A percentile compares a stretch with the other conserved stretches of the same genome.
These are phyloP conservation scores for Aphelocoma californica DNA, from an alignment of 2,797 vertebrate species.

Conservation along the genomic window DNA sequence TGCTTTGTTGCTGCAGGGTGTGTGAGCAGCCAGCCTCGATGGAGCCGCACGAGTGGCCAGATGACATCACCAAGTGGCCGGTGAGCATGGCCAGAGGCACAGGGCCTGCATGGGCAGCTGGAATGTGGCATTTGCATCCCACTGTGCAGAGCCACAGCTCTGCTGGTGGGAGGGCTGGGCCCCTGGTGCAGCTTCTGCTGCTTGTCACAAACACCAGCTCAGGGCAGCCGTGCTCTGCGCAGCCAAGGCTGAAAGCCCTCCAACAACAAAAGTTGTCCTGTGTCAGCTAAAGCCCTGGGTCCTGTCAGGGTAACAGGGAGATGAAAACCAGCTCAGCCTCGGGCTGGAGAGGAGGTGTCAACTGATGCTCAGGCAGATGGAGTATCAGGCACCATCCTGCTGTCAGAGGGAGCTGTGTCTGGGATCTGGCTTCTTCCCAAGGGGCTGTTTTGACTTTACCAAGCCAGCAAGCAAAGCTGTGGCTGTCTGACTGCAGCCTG, in stretches of 20 bases:
- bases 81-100: slow-evolving; percentile 73
- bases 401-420: background rate
- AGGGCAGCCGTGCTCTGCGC: background rate
- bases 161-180: background rate
- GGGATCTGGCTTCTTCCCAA: background rate
- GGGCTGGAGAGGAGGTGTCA: background rate
- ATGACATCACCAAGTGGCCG: slow-evolving; percentile 98
- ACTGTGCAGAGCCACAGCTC: background rate
- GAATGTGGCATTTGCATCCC: background rate
- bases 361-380: background rate
- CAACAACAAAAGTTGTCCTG: background rate
- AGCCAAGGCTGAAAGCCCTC: background rate
- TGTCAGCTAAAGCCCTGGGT: background rate
- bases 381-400: background rate
- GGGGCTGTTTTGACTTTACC: background rate
- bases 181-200: background rate
- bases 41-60: slow-evolving; percentile 93
- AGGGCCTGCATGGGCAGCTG: background rate
- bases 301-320: background rate
- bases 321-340: background rate
- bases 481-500: background rate
- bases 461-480: background rate
- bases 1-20: slow-evolving; percentile 76
- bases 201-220: background rate
- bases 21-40: slow-evolving; percentile 95